Percentiles rank a stretch among this genome's conserved stretches.
Conservation (phyloP, 2,797 vertebrate genomes). For the Xiphorhynchus erythropygius region DNA sequence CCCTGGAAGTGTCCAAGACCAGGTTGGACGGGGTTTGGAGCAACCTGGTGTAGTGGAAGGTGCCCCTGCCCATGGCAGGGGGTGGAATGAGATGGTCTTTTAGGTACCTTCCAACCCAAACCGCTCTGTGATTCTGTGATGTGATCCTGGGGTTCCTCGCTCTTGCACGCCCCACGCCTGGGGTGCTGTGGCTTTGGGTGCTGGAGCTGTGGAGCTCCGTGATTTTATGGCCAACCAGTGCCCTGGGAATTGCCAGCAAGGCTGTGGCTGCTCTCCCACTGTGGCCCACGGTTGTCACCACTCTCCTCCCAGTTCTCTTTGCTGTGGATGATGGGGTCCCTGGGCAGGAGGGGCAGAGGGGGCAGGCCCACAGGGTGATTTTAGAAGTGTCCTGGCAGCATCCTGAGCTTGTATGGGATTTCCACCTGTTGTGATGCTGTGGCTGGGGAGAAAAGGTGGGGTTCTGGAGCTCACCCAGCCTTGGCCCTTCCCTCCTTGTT, state of each 20-base stretch:
- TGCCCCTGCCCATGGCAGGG: neutral
- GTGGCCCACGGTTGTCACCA: neutral
- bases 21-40: accelerated
- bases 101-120: neutral
- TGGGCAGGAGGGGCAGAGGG: neutral
- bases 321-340: neutral
- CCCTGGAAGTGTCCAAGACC: neutral
- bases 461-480: neutral
- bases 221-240: neutral
- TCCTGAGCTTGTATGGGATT: neutral
- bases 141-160: neutral
- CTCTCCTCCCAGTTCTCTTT: neutral
- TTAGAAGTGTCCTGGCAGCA: neutral
- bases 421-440: neutral
- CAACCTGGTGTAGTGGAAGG: accelerated
- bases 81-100: neutral
- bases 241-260: neutral
- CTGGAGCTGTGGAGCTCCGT: accelerated
- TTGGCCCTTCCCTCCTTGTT: neutral
- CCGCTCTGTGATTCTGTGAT: neutral
- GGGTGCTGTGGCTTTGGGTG: neutral
- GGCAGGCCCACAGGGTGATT: neutral
- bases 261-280: neutral
- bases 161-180: accelerated
- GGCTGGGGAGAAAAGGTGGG: neutral